phyloP scores from a whole-genome alignment of 2,113 vertebrate genomes.

The Notarius lentiginosus region DNA sequence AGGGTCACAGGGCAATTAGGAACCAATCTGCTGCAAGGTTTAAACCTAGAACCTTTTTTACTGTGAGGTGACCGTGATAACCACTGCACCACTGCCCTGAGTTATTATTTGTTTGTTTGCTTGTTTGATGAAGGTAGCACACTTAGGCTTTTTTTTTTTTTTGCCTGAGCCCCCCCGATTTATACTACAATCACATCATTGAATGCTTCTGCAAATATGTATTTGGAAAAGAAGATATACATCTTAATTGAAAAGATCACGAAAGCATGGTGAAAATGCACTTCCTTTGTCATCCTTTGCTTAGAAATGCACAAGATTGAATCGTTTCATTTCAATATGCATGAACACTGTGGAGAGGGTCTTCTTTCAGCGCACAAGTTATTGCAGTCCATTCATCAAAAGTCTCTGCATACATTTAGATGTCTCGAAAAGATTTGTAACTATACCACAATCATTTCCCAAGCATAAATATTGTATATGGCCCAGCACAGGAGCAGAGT shows the following conservation, averaged over 20 bases:
- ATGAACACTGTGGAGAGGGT: neutral
- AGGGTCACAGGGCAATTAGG: too few relatives aligned
- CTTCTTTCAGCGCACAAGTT: neutral
- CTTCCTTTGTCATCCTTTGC: constrained; percentile 11
- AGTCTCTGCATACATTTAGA: neutral
- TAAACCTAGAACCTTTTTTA: too few relatives aligned
- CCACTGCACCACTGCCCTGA: too few relatives aligned
- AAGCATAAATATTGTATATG: constrained; percentile 25
- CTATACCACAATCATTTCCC: constrained; percentile 22
- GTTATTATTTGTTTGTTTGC: neutral
- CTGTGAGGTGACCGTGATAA: too few relatives aligned
- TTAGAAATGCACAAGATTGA: neutral
- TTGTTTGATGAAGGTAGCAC: neutral
- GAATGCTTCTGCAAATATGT: neutral
- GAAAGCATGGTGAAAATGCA: neutral
- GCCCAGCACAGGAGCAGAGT: neutral
- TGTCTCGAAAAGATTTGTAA: constrained; percentile 22
- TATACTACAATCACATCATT: neutral
- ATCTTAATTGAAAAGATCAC: neutral
- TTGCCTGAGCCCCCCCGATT: neutral
- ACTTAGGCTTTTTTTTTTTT: neutral
- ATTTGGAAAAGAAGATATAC: neutral
- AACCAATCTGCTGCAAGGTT: too few relatives aligned
- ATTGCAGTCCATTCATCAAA: constrained; percentile 1
- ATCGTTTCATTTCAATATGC: neutral